Conservation (phyloP, 2,797 vertebrate genomes). For the Melanotaenia parkinsoni region DNA sequence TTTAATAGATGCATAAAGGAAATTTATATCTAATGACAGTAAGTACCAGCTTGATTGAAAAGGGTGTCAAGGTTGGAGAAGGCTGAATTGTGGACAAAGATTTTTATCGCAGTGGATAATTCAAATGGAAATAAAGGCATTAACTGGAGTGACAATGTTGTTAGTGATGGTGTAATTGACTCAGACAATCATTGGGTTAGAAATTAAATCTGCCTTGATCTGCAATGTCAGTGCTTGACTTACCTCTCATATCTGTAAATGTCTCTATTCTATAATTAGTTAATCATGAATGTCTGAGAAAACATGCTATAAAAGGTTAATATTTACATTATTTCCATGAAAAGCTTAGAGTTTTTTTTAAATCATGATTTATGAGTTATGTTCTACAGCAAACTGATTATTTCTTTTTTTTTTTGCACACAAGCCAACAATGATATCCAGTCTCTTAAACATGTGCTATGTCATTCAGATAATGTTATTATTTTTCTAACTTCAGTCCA, state of each 20-base stretch:
- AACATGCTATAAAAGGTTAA: background rate
- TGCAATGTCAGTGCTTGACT: background rate
- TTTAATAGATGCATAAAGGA: slow-evolving; percentile 50
- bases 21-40: slow-evolving; percentile 53
- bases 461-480: background rate
- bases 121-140: slow-evolving; percentile 54
- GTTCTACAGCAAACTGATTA: background rate
- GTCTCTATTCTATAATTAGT: background rate
- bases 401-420: background rate
- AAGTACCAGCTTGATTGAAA: slow-evolving; percentile 47
- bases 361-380: background rate
- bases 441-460: background rate
- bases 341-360: background rate
- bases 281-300: background rate
- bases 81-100: slow-evolving; percentile 43
- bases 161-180: slow-evolving; percentile 61
- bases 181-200: slow-evolving; percentile 42
- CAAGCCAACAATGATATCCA: background rate
- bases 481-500: background rate
- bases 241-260: slow-evolving; percentile 7
- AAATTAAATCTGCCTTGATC: slow-evolving; percentile 45
- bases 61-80: slow-evolving; percentile 32
- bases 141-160: slow-evolving; percentile 53
- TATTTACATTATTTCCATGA: background rate
- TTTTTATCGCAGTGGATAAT: slow-evolving; percentile 46